Percentiles rank a stretch among this genome's conserved stretches.
phyloP scores from a whole-genome alignment of 2,888 invertebrate species.

The Lasioglossum calceatum region DNA sequence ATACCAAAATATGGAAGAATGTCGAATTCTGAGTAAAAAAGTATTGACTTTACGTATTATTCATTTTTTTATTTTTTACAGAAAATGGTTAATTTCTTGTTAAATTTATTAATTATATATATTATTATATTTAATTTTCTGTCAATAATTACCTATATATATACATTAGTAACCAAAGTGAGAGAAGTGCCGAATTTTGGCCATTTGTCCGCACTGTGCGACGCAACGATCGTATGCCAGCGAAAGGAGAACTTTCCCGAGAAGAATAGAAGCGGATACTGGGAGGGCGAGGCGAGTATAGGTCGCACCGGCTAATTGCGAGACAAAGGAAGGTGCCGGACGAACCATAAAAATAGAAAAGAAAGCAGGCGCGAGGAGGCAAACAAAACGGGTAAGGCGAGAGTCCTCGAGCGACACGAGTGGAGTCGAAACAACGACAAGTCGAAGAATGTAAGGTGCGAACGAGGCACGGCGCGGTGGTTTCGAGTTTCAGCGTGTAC shows the following conservation, averaged over 20 bases:
- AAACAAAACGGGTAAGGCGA: conserved; percentile 2
- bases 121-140: too few relatives aligned
- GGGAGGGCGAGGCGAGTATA: not conserved
- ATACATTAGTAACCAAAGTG: too few relatives aligned
- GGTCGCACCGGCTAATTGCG: not conserved
- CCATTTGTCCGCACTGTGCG: too few relatives aligned
- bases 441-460: not conserved
- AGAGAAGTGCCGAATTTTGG: too few relatives aligned
- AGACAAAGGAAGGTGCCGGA: not conserved
- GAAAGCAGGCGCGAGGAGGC: not conserved
- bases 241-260: not conserved
- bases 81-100: too few relatives aligned
- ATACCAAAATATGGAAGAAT: too few relatives aligned
- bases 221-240: too few relatives aligned
- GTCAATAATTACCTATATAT: too few relatives aligned
- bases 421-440: not conserved
- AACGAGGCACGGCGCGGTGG: not conserved
- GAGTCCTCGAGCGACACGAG: not conserved
- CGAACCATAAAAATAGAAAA: not conserved
- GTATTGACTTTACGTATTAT: too few relatives aligned
- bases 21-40: too few relatives aligned
- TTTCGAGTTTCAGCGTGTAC: not conserved
- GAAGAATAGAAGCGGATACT: not conserved
- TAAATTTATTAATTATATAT: too few relatives aligned
- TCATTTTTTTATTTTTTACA: too few relatives aligned